phyloP scores from a whole-genome alignment of 2,888 invertebrate genomes.

The Cybosia mesomella region DNA sequence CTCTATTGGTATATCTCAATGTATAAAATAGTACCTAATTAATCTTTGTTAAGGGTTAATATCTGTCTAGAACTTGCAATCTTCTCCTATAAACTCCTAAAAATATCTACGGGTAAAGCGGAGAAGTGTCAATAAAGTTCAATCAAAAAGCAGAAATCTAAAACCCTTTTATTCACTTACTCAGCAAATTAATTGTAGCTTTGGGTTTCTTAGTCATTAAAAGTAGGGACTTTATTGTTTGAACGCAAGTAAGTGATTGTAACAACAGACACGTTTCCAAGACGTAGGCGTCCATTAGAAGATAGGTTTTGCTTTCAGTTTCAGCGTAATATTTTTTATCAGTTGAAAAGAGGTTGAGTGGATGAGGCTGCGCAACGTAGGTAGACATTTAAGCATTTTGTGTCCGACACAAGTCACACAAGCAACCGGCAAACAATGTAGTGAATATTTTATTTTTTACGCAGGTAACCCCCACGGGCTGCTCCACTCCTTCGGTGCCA shows the following conservation, averaged over 20 bases:
- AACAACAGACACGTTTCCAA: not conserved
- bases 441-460: not conserved
- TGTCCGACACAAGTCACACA: not conserved
- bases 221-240: constrained; percentile 6
- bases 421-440: not conserved
- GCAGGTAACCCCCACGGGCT: too few species aligned
- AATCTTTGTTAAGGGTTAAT: not conserved
- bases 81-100: too few species aligned
- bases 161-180: not conserved
- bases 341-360: not conserved
- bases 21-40: not conserved
- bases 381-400: not conserved
- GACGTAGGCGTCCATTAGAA: constrained; percentile 3
- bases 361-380: not conserved
- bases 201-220: constrained; percentile 7
- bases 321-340: not conserved
- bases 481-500: too few species aligned
- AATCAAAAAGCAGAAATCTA: not conserved
- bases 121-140: constrained; percentile 1
- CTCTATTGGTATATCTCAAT: too few species aligned
- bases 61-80: not conserved
- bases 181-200: not conserved
- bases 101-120: not conserved
- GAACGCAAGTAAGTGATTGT: constrained; percentile 1
- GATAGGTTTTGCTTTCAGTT: constrained; percentile 3